Base-by-base conservation (phyloP, 2,797 vertebrate genomes). In the Peromyscus melanophrys region DNA sequence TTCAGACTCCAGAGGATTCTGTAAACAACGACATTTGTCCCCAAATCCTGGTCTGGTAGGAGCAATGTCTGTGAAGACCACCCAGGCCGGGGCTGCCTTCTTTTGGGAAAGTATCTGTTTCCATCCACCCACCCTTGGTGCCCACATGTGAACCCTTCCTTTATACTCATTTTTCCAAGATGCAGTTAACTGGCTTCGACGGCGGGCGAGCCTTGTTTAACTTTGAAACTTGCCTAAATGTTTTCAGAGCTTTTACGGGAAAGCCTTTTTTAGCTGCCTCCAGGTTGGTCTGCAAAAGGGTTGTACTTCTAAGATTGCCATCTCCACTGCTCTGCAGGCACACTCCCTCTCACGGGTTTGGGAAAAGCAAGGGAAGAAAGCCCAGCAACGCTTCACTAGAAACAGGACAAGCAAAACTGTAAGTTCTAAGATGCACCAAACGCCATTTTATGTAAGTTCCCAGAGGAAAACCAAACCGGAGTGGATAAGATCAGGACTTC, bases 161-260 rank as follows among this genome's bases (percentile, higher is more conserved):
- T 96, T 77, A 92, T 87, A 0, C 59, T 57, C 81, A 63, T 34
- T 95, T 95, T 97, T 97, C 93, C 89, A 93, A 95, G 89, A 90
- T 94, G 97, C 3, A 96, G n/a, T 95, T 97, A 92, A 90, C 80
- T 85, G 83, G 19, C 81, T 23, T 96, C 29, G 71, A 63, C 27
- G 82, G n/a, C 14, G 14, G 52, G 52, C 52, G 94, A 97, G 67
- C 12, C 73, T 76, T 97, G 73, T 96, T 96, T 96, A 76, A 96
- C 80, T 98, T 87, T 43, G 96, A 93, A 95, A 97, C 8, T 37
- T 23, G 95, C 89, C 29, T 75, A 69, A 52, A 23, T 94, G 40
- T 86, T 98, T 98, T 97, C 63, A 46, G 95, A 87, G n/a, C 2
- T 92, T 86, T 77, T 97, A 21, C 67, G 19, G 27, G 89, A 90